phyloP scores from a whole-genome alignment of 2,888 invertebrate genomes.

The Platerodrilus igneus region DNA sequence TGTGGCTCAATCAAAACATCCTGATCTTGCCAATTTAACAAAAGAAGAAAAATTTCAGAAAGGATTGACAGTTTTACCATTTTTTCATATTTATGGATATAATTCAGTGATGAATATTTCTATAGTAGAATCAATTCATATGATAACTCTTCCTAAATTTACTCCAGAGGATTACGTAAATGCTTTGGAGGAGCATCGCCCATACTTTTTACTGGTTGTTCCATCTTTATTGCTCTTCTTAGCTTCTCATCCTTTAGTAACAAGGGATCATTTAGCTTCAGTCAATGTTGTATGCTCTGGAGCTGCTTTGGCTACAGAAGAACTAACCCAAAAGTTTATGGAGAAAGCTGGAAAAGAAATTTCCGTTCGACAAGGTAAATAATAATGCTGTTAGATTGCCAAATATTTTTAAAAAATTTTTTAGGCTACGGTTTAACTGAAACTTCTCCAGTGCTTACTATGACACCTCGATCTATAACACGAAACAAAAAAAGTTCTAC shows the following conservation, averaged over 20 bases:
- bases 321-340: slow-evolving; percentile 59
- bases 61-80: slow-evolving; percentile 64
- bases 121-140: slow-evolving; percentile 56
- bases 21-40: slow-evolving; percentile 17
- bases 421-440: slow-evolving; percentile 67
- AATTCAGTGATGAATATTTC: slow-evolving; percentile 62
- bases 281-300: slow-evolving; percentile 64
- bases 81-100: slow-evolving; percentile 77
- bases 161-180: slow-evolving; percentile 69
- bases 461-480: slow-evolving; percentile 57
- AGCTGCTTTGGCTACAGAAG: slow-evolving; percentile 68
- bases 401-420: slow-evolving; percentile 14
- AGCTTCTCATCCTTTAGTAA: slow-evolving; percentile 66
- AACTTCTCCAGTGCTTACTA: slow-evolving; percentile 60
- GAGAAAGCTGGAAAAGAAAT: slow-evolving; percentile 51
- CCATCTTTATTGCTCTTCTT: slow-evolving; percentile 74
- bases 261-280: slow-evolving; percentile 60
- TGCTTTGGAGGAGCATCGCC: slow-evolving; percentile 57
- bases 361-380: slow-evolving; percentile 43
- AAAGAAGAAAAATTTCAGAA: slow-evolving; percentile 53
- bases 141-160: slow-evolving; percentile 67
- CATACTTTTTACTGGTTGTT: slow-evolving; percentile 64
- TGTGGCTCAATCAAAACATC: slow-evolving; percentile 39
- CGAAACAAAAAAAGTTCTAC: slow-evolving; percentile 62
- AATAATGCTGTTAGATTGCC: not conserved